Percentiles rank a stretch among this genome's conserved stretches.
These are phyloP conservation scores for Listronotus oregonensis DNA, from an alignment of 1,140 invertebrate species.

Conservation along the genomic window DNA sequence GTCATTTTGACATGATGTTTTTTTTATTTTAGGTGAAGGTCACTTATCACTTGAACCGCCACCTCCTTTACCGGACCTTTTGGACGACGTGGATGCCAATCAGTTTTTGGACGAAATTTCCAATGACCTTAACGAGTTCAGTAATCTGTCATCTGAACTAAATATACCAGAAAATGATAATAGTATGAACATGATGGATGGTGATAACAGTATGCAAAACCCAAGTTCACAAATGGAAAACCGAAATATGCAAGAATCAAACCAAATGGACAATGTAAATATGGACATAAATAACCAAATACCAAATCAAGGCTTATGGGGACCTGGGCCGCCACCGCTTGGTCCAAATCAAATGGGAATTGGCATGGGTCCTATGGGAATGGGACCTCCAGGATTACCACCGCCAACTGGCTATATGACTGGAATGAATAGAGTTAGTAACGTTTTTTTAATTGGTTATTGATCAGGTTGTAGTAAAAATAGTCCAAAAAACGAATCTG, in stretches of 20 bases:
- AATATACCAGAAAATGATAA: conserved; percentile 1
- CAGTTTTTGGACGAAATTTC: conserved; percentile 36
- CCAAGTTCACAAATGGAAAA: no score
- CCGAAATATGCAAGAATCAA: no score
- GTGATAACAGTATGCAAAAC: background rate
- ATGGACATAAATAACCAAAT: background rate
- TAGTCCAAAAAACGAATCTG: background rate
- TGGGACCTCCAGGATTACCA: conserved; percentile 1
- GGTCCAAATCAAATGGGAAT: conserved; percentile 17
- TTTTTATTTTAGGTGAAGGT: conserved; percentile 9
- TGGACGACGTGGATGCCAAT: conserved; percentile 45
- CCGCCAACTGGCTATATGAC: conserved; percentile 9
- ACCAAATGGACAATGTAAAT: no score
- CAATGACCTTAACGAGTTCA: conserved; percentile 33
- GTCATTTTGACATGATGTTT: no score
- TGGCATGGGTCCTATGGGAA: conserved; percentile 17
- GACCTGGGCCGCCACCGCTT: conserved; percentile 8
- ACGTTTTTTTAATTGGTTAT: background rate
- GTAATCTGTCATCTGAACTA: conserved; percentile 29
- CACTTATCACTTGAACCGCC: conserved; percentile 46
- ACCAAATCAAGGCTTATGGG: conserved; percentile 2
- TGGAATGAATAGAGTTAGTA: conserved; percentile 12
- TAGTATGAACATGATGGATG: background rate
- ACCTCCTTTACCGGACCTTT: conserved; percentile 48
- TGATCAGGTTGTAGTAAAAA: background rate